Evolutionary conservation across 2,888 invertebrate species (phyloP), one percentile per base, ranked within the genome.

Genomic region (Rotaria socialis): DNA sequence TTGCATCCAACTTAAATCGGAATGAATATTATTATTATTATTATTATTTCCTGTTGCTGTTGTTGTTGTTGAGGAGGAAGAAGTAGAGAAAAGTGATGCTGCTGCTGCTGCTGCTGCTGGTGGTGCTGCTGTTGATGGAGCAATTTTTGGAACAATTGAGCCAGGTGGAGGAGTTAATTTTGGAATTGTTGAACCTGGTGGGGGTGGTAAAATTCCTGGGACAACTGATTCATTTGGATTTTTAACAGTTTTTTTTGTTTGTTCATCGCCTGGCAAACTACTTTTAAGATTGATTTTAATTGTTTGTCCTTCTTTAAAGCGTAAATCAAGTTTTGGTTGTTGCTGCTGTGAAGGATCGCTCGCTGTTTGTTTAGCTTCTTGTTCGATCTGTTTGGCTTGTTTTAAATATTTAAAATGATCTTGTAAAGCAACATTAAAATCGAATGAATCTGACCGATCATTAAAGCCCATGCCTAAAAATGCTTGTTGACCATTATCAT

Each of bases 221-320:
- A 43, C 55, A 43, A 85, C 16, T 47, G 85, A 56, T 55, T 84
- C 85, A 27, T 75, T 85, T 10, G 55, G 47, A 27, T 85, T 74
- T 11, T 80, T 80, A 19, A 75, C 56, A 5, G 84, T 14, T 50
- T 85, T 43, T 11, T 47, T 43, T 6, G 35, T n/a, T 52, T 50
- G 35, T 60, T 60, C 85, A 52, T 75, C 74, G 8, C 85, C 86
- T 52, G 85, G 75, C 43, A 35, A 27, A 47, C 56, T 55, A 85
- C 84, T 90, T 87, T 91, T 91, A 95, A 99, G 96, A 90, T 97
- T 99, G 87, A 99, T 97, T 92, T 96, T 98, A 88, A 99, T 99
- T 1, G 98, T 99, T 93, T 99, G 96, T 41, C 99, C 99, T 90
- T 98, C 98, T 90, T 99, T 99, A 91, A 99, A 98, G 85, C 97